Conservation (phyloP, 2,888 invertebrate species). For the Caenorhabditis afra region DNA sequence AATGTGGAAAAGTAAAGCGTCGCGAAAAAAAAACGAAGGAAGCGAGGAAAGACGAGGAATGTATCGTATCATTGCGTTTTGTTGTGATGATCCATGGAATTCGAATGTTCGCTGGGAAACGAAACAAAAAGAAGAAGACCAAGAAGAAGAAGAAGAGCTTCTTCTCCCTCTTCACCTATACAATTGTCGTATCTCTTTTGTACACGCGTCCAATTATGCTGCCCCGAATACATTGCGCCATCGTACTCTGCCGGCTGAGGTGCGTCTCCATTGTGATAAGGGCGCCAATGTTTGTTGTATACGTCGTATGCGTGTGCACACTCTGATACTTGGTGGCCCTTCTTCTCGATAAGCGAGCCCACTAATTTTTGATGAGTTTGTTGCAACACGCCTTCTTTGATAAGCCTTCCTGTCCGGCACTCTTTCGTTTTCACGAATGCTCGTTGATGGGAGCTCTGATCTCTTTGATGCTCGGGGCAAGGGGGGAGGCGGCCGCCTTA, state of each 20-base stretch:
- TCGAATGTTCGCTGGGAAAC: constrained; percentile 5
- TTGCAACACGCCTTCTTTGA: constrained; percentile 15
- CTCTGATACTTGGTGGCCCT: constrained; percentile 12
- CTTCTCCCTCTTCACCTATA: constrained; percentile 18
- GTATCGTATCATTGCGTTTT: constrained; percentile 35
- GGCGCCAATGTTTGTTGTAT: constrained; percentile 54
- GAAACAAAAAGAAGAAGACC: constrained; percentile 22
- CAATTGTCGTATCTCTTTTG: constrained; percentile 21
- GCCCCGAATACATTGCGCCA: constrained; percentile 30
- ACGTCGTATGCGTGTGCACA: constrained; percentile 19
- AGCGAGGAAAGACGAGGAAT: constrained; percentile 7
- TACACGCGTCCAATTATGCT: constrained; percentile 42
- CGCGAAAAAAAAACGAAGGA: no score
- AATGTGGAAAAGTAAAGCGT: no score
- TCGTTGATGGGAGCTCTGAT: not conserved
- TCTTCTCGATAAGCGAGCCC: constrained; percentile 31
- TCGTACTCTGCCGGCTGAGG: constrained; percentile 40
- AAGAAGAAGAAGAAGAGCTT: not conserved
- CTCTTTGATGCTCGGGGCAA: constrained; percentile 2
- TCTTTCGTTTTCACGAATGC: constrained; percentile 8
- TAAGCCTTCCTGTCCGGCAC: no score
- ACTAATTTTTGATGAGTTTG: constrained; percentile 52
- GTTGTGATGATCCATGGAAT: constrained; percentile 35
- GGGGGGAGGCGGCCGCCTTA: not conserved
- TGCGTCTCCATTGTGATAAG: constrained; percentile 51